Conservation (phyloP, 2,797 vertebrate species). For the Xyrichtys novacula region DNA sequence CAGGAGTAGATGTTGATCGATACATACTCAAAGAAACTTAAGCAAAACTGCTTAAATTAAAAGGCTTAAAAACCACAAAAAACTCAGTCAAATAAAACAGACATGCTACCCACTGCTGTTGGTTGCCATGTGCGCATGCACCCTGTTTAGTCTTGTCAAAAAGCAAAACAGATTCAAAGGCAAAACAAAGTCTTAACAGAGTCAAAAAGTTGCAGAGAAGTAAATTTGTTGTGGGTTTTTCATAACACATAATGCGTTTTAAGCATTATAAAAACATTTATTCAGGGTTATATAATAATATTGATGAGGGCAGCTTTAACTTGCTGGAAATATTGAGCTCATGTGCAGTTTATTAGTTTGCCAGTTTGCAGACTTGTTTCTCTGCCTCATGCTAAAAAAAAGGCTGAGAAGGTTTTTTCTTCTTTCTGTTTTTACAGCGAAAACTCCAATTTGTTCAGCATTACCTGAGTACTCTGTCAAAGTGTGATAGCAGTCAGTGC, state of each 20-base stretch:
- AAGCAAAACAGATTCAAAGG: neutral
- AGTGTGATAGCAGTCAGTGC: constrained; percentile 21
- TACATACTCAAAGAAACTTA: no score
- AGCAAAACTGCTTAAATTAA: no score
- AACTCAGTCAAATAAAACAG: no score
- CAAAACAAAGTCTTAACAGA: neutral
- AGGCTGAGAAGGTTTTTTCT: constrained; percentile 1
- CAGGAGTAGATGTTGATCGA: no score
- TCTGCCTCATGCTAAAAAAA: neutral
- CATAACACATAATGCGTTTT: neutral
- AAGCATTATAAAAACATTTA: neutral
- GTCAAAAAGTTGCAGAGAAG: neutral
- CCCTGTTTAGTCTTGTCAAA: no score
- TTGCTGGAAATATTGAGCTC: constrained; percentile 18
- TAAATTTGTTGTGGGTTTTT: neutral
- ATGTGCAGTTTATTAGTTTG: neutral
- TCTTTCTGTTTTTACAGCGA: constrained; percentile 20
- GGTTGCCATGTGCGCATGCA: no score
- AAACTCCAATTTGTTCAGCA: constrained; percentile 45
- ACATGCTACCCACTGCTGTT: no score
- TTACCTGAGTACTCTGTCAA: constrained; percentile 49
- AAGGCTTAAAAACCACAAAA: no score
- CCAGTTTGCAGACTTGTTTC: neutral
- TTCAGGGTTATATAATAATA: constrained; percentile 2
- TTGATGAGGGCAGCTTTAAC: neutral